phyloP scores from a whole-genome alignment of 1,140 invertebrate species.

The Drosophila lini region DNA sequence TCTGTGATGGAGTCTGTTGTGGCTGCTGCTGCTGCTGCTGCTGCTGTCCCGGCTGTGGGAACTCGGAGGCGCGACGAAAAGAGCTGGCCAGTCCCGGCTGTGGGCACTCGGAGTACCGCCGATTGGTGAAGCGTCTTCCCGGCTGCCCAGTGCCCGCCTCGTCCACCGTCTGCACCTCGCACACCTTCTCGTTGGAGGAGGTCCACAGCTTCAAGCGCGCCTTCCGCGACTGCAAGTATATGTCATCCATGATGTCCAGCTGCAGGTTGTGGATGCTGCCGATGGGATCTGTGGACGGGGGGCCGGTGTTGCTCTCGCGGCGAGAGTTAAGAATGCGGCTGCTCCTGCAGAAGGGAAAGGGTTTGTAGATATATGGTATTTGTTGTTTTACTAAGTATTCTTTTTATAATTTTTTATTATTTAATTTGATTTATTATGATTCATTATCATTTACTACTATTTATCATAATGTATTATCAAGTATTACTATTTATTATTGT shows the following conservation, averaged over 20 bases:
- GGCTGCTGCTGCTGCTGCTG: slow-evolving; percentile 77
- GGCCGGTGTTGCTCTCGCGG: slow-evolving; percentile 85
- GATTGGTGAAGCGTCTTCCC: slow-evolving; percentile 86
- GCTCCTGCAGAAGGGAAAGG: slow-evolving; percentile 38
- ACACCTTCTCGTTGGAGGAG: slow-evolving; percentile 91
- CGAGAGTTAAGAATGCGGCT: slow-evolving; percentile 74
- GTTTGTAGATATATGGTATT: no score
- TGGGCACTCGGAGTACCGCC: slow-evolving; percentile 90
- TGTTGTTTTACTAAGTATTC: no score
- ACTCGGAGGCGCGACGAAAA: slow-evolving; percentile 88
- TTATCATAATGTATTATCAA: no score
- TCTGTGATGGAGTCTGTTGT: slow-evolving; percentile 5
- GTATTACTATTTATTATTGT: no score
- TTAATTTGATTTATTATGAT: no score
- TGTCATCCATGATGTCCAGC: slow-evolving; percentile 94
- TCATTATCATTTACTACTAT: no score
- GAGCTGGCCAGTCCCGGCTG: slow-evolving; percentile 84
- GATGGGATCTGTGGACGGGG: slow-evolving; percentile 88
- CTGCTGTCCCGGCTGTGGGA: slow-evolving; percentile 85
- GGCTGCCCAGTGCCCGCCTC: slow-evolving; percentile 86
- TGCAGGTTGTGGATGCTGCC: slow-evolving; percentile 93
- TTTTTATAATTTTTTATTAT: no score
- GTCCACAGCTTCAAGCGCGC: slow-evolving; percentile 92
- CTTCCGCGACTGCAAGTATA: slow-evolving; percentile 90
- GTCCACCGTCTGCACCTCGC: slow-evolving; percentile 91